Evolutionary conservation across 2,888 invertebrate species (phyloP), one percentile per base, ranked within the genome.

Genomic region (Euphydryas editha): DNA sequence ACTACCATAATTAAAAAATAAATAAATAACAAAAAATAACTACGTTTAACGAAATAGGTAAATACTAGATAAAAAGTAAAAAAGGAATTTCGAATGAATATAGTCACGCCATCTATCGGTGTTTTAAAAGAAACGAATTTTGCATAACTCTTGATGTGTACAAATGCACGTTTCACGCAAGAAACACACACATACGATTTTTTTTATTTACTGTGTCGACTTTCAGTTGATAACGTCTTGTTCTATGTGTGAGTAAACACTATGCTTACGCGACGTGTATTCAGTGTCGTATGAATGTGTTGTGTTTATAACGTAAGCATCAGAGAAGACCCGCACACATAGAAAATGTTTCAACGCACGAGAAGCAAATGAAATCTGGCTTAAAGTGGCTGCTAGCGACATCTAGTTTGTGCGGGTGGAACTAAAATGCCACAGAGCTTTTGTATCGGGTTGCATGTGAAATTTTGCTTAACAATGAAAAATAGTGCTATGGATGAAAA

Each of bases 361-460:
- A 20, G 58, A 80, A 67, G 70, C 73, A 74, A 64, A 77, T 79
- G 81, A 80, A 79, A 84, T 82, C 78, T 79, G 73, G 71, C 68
- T 77, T 78, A 72, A 80, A 74, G 81, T 47, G 73, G 79, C 84
- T 69, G 30, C 78, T 85, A 86, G 84, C 89, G 92, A 81, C 92
- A 92, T 90, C 92, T 92, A 83, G 83, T 79, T 65, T 15, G 46
- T 59, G 55, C 70, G 46, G 37, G 64, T 54, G 59, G 78, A 87
- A 90, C 81, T 68, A 81, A 72, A 72, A 72, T 58, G 70, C 51
- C 37, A 78, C 80, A 75, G 58, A 65, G 69, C 70, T 78, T 70
- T 68, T 72, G 81, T 72, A 90, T 73, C 88, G 79, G 65, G 81
- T 51, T 62, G 82, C 67, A 83, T 64, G 69, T 79, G 83, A 76